These are phyloP conservation scores for Erpornis zantholeuca DNA, from an alignment of 2,113 vertebrate genomes.

Conservation along the genomic window DNA sequence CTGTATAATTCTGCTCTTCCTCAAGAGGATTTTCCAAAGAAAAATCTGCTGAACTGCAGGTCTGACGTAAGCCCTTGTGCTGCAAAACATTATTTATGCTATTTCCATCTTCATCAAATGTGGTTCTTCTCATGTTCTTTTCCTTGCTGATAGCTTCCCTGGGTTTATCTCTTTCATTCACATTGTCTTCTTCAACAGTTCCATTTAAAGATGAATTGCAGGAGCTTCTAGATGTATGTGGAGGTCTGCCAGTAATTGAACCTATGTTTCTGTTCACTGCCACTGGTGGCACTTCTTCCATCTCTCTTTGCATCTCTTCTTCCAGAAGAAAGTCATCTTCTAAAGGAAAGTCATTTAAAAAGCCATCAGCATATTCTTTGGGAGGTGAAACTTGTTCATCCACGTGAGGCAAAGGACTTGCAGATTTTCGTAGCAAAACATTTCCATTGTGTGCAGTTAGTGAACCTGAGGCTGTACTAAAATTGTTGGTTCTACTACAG, in stretches of 20 bases:
- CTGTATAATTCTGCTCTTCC: background rate
- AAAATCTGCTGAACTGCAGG: background rate
- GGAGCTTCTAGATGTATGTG: background rate
- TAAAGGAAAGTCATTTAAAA: constrained; percentile 20
- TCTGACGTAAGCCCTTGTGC: background rate
- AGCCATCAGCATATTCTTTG: background rate
- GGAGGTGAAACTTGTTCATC: background rate
- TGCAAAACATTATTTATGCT: background rate
- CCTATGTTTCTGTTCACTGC: background rate
- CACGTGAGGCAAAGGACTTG: background rate
- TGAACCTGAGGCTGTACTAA: constrained; percentile 6
- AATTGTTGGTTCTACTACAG: constrained; percentile 64
- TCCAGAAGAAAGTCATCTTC: constrained; percentile 24
- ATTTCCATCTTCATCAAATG: background rate
- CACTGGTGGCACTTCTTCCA: background rate
- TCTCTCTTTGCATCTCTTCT: constrained; percentile 10
- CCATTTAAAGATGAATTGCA: constrained; percentile 18
- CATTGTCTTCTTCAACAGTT: background rate
- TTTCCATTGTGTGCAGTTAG: background rate
- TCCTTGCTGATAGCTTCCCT: background rate
- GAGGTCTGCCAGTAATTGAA: background rate
- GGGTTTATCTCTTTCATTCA: background rate
- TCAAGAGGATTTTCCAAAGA: background rate
- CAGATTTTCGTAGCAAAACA: background rate
- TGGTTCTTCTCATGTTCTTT: background rate